Evolutionary conservation across 2,797 vertebrate species (phyloP), one percentile per base, ranked within the genome.

Genomic region (Argyrosomus regius): DNA sequence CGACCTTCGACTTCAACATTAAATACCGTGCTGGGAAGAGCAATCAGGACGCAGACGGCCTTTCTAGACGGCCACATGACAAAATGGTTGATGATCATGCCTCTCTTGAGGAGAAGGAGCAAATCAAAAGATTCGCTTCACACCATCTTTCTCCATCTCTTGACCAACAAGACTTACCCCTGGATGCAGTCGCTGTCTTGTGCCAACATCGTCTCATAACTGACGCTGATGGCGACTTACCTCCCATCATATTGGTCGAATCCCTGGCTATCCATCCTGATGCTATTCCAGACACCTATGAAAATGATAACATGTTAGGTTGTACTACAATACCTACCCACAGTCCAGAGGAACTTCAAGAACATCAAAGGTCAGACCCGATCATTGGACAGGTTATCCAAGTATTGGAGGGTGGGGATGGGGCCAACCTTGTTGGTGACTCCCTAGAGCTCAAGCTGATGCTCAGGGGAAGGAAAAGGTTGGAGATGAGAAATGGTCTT

Each of bases 381-480:
- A 10, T 35, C 18, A 60, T 60, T 26, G n/a, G 57, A n/a, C 5
- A 12, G 10, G 43, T 49, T 7, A 1, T 70, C 24, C 6, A 28
- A 3, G 9, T 71, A 22, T 22, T 22, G 22, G 22, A 70, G 24
- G 24, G 3, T 1, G 14, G 39, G 18, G 20, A 20, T 26, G 24
- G 50, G 5, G 18, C 56, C 22, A 61, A 28, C 24, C 53, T 43
- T 5, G 2, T n/a, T 14, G 6, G 18, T 1, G 46, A 50, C 28
- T 60, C 69, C 17, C 0, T 2, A 0, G 45, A 72, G 5, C 46
- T 60, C 17, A 72, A 52, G 10, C 31, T 61, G 1, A 60, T 72
- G 69, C 17, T 61, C 1, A 60, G 39, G 8, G 69, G 61, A 22
- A 14, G 54, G 57, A 72, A 72, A 50, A 46, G 69, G 26, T 22